Conservation (phyloP, 2,888 invertebrate genomes). For the Trichacis sp. region DNA sequence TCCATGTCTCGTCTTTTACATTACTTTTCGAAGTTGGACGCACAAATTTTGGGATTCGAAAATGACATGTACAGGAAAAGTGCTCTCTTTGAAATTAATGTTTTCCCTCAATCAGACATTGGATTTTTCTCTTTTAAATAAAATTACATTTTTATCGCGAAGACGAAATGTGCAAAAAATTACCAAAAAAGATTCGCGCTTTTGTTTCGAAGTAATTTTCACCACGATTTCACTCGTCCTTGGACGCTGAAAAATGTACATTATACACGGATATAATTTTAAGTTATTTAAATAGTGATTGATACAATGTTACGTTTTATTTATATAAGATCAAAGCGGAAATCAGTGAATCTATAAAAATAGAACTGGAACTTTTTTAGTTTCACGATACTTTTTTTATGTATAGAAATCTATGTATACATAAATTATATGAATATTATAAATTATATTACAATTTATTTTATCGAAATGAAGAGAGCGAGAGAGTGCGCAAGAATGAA, state of each 20-base stretch:
- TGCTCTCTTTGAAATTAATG: neutral
- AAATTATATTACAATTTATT: conserved; percentile 2
- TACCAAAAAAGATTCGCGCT: neutral
- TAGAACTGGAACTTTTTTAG: neutral
- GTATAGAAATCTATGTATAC: conserved; percentile 3
- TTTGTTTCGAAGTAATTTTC: neutral
- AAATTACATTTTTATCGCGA: too few relatives aligned
- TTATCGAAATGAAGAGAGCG: neutral
- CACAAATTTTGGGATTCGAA: neutral
- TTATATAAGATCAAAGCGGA: neutral
- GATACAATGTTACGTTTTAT: conserved; percentile 2
- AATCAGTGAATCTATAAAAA: neutral
- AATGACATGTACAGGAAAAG: neutral
- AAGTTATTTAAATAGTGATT: neutral
- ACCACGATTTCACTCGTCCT: too few relatives aligned
- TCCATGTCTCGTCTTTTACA: neutral
- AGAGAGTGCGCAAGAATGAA: neutral
- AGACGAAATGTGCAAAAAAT: too few relatives aligned
- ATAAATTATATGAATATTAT: conserved; percentile 4
- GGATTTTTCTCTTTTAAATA: neutral
- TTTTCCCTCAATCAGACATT: neutral
- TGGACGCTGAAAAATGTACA: too few relatives aligned
- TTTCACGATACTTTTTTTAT: neutral
- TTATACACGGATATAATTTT: neutral
- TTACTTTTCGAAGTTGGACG: too few relatives aligned